A percentile compares a stretch with the other conserved stretches of the same genome.
Conservation (phyloP, 2,797 vertebrate species). For the Pogoniulus pusillus region DNA sequence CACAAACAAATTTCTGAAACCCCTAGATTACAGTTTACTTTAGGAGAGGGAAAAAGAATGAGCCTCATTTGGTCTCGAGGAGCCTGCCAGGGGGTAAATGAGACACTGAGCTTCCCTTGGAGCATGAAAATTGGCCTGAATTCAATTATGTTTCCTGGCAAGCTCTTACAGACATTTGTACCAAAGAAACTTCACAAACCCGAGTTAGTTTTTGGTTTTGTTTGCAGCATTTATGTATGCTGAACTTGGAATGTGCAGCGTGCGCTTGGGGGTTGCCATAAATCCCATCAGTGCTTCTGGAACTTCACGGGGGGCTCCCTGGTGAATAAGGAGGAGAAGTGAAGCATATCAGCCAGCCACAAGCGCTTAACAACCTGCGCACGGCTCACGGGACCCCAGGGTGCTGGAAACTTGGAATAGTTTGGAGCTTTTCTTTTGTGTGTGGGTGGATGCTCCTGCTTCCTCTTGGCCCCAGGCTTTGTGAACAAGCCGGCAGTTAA, state of each 20-base stretch:
- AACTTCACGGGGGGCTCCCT: neutral
- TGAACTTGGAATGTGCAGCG: neutral
- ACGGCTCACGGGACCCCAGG: neutral
- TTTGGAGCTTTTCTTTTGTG: slow-evolving; percentile 24
- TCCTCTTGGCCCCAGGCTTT: slow-evolving; percentile 36
- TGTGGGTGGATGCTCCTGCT: slow-evolving; percentile 11
- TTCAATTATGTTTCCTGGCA: slow-evolving; percentile 53
- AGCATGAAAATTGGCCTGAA: slow-evolving; percentile 44
- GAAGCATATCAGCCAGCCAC: neutral
- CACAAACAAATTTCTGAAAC: neutral
- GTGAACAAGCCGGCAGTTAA: neutral
- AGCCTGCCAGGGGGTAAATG: slow-evolving; percentile 43
- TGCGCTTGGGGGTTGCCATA: neutral
- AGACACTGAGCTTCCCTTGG: slow-evolving; percentile 40
- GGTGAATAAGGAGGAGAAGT: neutral
- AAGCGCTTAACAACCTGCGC: neutral
- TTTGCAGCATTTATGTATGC: neutral
- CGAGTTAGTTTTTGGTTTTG: neutral
- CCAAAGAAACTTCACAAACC: slow-evolving; percentile 29
- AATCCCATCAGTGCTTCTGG: neutral
- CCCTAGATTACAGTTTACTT: slow-evolving; percentile 15
- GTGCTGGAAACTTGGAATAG: slow-evolving; percentile 50
- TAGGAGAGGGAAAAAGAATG: neutral
- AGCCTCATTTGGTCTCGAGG: slow-evolving; percentile 5
- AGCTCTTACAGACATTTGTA: slow-evolving; percentile 18